Percentiles rank a stretch among this genome's conserved stretches.
phyloP scores from a whole-genome alignment of 1,140 invertebrate species.

The Asobara japonica region DNA sequence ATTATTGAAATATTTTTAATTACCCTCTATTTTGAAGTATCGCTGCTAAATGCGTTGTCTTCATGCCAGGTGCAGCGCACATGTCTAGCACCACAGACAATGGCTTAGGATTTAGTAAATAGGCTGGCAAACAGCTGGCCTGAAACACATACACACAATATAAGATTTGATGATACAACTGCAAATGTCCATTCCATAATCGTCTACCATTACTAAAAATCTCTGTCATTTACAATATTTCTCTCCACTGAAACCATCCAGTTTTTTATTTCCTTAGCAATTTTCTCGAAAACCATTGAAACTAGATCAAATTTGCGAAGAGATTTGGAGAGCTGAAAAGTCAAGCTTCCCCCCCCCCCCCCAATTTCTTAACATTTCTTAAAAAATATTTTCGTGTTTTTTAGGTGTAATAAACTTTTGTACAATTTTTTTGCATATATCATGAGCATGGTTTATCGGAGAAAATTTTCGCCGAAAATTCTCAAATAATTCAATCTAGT shows the following conservation, averaged over 20 bases:
- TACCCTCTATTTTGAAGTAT: slow-evolving; percentile 82
- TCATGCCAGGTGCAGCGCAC: slow-evolving; percentile 97
- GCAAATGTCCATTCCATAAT: background rate
- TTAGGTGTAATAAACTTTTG: no score
- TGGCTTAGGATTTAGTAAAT: slow-evolving; percentile 76
- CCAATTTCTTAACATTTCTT: no score
- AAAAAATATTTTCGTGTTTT: no score
- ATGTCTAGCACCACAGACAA: slow-evolving; percentile 84
- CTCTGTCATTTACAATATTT: background rate
- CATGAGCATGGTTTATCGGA: no score
- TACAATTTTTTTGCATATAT: no score
- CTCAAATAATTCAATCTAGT: no score
- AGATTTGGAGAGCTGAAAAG: no score
- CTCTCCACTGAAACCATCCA: background rate
- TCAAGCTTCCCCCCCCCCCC: no score
- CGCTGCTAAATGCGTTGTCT: slow-evolving; percentile 89
- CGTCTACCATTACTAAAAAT: background rate
- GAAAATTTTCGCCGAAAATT: no score
- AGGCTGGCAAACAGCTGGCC: slow-evolving; percentile 89
- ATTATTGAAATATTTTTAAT: slow-evolving; percentile 3
- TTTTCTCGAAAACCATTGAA: no score
- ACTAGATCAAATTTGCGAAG: no score
- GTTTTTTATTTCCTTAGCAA: no score
- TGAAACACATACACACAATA: slow-evolving; percentile 63
- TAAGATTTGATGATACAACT: slow-evolving; percentile 15